phyloP scores from a whole-genome alignment of 1,140 invertebrate species.

The Trinorchestia longiramus region DNA sequence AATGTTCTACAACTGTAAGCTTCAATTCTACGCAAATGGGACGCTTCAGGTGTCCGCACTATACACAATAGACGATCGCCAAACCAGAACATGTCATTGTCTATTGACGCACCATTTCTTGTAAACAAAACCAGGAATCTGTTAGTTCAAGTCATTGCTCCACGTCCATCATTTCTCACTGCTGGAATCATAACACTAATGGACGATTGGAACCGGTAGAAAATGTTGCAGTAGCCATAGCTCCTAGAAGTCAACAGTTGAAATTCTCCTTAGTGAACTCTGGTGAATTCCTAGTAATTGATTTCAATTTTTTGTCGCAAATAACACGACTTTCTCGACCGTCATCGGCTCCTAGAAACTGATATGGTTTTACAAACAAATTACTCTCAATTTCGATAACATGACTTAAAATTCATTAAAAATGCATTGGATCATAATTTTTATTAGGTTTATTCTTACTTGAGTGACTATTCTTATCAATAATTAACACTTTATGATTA shows the following conservation, averaged over 20 bases:
- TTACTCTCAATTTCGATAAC: neutral
- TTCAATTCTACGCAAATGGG: neutral
- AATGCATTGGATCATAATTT: neutral
- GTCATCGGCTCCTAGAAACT: neutral
- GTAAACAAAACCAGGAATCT: neutral
- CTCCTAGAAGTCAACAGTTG: neutral
- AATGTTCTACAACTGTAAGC: neutral
- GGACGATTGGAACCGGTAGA: neutral
- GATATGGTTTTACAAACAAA: neutral
- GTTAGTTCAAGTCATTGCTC: neutral
- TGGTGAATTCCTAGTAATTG: neutral
- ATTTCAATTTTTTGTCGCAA: neutral
- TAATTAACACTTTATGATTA: neutral
- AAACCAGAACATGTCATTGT: conserved; percentile 23
- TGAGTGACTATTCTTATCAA: neutral
- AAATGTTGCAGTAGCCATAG: neutral
- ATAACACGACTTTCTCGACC: neutral
- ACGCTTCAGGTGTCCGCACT: neutral
- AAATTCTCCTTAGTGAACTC: neutral
- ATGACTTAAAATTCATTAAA: neutral
- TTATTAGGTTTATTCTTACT: neutral
- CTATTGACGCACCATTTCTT: neutral
- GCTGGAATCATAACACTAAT: neutral
- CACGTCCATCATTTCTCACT: neutral
- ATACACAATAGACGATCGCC: neutral